A percentile compares a stretch with the other conserved stretches of the same genome.
Evolutionary conservation across 2,113 vertebrate genomes (phyloP).

Genomic region (Glaucidium brasilianum): DNA sequence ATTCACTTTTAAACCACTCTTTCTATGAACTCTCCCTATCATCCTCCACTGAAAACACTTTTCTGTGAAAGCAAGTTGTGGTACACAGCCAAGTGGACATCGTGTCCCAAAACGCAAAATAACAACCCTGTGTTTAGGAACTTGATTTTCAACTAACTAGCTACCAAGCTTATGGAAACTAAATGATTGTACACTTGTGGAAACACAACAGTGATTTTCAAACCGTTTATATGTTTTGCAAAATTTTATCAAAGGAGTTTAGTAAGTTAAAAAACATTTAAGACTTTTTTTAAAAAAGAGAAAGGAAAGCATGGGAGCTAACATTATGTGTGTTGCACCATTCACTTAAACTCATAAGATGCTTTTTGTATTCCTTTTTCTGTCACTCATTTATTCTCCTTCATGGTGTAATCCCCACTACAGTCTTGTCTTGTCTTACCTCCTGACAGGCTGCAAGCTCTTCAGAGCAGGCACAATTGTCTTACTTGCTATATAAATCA

Average conservation of each 20-base stretch:
- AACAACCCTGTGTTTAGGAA: not conserved
- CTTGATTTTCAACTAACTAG: not conserved
- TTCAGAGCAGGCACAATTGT: conserved; percentile 57
- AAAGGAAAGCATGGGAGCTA: not conserved
- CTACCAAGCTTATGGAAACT: not conserved
- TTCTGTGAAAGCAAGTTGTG: not conserved
- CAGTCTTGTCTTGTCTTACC: conserved; percentile 36
- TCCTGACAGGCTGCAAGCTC: conserved; percentile 58
- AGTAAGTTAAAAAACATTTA: conserved; percentile 5
- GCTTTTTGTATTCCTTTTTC: conserved; percentile 33
- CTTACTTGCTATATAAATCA: conserved; percentile 58
- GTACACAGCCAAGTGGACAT: conserved; percentile 27
- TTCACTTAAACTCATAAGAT: not conserved
- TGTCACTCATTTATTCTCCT: conserved; percentile 61
- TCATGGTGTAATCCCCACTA: conserved; percentile 20
- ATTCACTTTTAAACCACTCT: not conserved
- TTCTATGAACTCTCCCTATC: not conserved
- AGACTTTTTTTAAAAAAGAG: not conserved
- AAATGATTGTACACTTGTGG: not conserved
- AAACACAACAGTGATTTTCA: not conserved
- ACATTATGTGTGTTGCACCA: not conserved
- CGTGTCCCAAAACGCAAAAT: not conserved
- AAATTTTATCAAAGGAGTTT: not conserved
- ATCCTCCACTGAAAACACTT: not conserved
- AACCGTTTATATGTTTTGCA: not conserved